Base-by-base conservation (phyloP, 2,888 invertebrate genomes). In the Drosophila mayaguana region DNA sequence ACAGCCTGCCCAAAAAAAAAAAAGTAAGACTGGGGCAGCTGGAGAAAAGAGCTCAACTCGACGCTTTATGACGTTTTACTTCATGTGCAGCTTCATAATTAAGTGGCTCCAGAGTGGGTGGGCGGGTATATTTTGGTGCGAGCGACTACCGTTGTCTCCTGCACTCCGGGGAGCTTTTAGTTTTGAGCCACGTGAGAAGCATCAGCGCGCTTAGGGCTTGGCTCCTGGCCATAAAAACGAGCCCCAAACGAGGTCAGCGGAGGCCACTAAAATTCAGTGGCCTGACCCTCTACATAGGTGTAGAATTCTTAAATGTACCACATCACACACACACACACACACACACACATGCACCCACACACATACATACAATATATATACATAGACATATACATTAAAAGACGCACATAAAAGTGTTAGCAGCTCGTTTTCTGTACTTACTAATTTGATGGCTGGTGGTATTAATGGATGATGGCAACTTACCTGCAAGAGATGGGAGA, bases 61-160 rank as follows among this genome's bases (percentile, higher is more conserved):
- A 80, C 84, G 88, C 88, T 89, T 85, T 85, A 87, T 89, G 89
- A 85, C 89, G 89, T 84, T 89, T 89, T 89, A 84, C 85, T 87
- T 89, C 85, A 84, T 84, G 89, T 84, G 83, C 87, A 84, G 84
- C 82, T 85, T 89, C 89, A 85, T 85, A 85, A 85, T 85, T 89
- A 85, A 89, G 84, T 85, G 88, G 84, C 80, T 86, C 56, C 75
- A 62, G 59, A 25, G 28, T 55, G 61, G 28, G 42, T 11, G 28
- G 56, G 0, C 32, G 38, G 18, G 32, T n/a, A n/a, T n/a, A n/a
- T 3, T 22, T 18, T 2, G 18, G 32, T 20, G 40, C 18, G 12
- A 22, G 36, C 36, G 34, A 61, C 69, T 72, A 42, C 57, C 55
- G 79, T 72, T 80, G 78, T 81, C 78, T 81, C 64, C 51, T 59